Evolutionary conservation across 2,888 invertebrate genomes (phyloP), one percentile per base, ranked within the genome.

Genomic region (Ptychoptera albimana): DNA sequence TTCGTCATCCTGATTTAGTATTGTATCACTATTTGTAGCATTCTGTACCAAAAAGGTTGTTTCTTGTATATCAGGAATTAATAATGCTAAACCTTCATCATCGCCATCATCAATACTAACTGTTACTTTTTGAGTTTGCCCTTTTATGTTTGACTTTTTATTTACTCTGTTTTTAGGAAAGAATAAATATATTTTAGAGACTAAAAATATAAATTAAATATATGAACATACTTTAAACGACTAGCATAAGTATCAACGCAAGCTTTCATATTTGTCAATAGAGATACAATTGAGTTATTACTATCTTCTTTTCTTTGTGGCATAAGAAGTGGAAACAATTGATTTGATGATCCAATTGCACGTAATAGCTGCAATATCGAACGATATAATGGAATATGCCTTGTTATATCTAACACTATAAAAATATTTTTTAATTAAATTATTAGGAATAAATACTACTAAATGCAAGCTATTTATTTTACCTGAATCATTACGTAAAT

Each of bases 171-270:
- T 64, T 66, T 40, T 23, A n/a, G 13, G 8, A 43, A 42, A 23
- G n/a, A 32, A 32, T 32, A 29, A 8, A 38, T 37, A 1, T 11
- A 1, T 9, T 36, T 31, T 29, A 15, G 36, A 35, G 12, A 37
- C 37, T 35, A 30, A 30, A 43, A 39, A 38, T 43, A 61, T 66
- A 66, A 5, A 23, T 23, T 23, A 7, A 23, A 23, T 23, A 23
- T 23, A 7, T 23, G 4, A 5, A 23, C 23, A 23, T 60, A 82
- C 80, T 80, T 82, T 44, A 89, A 74, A 55, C 87, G 81, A 54
- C 79, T 82, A 30, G 88, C 83, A 61, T 93, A 93, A 1, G 87
- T 89, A 65, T 92, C 88, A 49, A 93, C 91, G 62, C 91, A 91
- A 43, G 78, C 75, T 60, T 82, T 84, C 91, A 93, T 92, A 60